phyloP scores from a whole-genome alignment of 2,113 vertebrate species.

The Castor canadensis region DNA sequence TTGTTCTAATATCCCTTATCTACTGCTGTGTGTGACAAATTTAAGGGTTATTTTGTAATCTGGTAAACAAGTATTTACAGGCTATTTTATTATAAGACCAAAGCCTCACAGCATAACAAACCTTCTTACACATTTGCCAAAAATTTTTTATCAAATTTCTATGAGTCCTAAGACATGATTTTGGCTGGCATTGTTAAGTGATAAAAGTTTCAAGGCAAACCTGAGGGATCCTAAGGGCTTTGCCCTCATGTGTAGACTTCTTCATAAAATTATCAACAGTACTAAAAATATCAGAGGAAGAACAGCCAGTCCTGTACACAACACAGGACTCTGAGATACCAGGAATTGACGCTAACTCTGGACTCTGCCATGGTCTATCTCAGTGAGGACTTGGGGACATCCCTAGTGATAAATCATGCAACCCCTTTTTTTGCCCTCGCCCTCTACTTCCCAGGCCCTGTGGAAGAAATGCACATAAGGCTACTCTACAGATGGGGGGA shows the following conservation, averaged over 20 bases:
- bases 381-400: not conserved
- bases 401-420: not conserved
- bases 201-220: slow-evolving; percentile 17
- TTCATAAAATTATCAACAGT: not conserved
- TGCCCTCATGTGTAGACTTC: not conserved
- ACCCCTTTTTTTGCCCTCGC: not conserved
- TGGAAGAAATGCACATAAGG: not conserved
- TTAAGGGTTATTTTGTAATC: not conserved
- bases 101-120: not conserved
- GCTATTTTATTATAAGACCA: not conserved
- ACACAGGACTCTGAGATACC: not conserved
- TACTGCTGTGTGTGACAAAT: not conserved
- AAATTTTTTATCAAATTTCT: slow-evolving; percentile 13
- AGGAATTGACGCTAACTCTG: not conserved
- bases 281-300: not conserved
- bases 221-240: not conserved
- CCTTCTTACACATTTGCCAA: not conserved
- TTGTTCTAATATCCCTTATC: not conserved
- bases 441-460: not conserved
- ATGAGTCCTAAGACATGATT: not conserved
- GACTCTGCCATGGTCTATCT: not conserved
- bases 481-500: not conserved
- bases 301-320: not conserved
- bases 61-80: not conserved
- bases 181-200: not conserved